phyloP scores from a whole-genome alignment of 2,113 vertebrate genomes.

The Zingel zingel region DNA sequence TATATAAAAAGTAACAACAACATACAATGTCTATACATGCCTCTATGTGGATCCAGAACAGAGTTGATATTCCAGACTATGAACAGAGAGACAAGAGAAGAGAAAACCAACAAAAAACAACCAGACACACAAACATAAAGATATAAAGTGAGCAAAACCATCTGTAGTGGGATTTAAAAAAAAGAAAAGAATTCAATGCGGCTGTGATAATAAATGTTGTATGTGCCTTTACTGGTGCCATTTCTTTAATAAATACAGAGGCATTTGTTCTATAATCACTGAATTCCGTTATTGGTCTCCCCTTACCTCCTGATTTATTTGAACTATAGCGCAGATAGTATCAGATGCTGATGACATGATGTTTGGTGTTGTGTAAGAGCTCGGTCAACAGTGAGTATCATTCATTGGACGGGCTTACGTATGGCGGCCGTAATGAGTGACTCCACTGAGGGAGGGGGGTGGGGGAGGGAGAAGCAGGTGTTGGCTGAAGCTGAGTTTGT shows the following conservation, averaged over 20 bases:
- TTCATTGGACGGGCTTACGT: slow-evolving; percentile 60
- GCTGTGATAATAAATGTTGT: neutral
- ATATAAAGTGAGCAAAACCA: neutral
- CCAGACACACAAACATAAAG: neutral
- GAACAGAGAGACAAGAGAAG: neutral
- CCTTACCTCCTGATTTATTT: neutral
- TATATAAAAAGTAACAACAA: neutral
- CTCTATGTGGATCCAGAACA: neutral
- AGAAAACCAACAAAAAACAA: neutral
- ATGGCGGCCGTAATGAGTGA: slow-evolving; percentile 43
- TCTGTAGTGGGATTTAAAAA: neutral
- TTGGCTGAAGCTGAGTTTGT: slow-evolving; percentile 53
- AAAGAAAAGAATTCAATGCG: neutral
- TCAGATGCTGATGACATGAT: slow-evolving; percentile 70
- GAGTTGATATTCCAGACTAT: neutral
- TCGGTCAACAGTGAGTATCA: slow-evolving; percentile 64
- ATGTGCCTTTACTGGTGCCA: neutral
- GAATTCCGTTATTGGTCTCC: neutral
- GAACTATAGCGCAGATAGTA: slow-evolving; percentile 35
- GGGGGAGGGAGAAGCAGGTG: slow-evolving; percentile 58
- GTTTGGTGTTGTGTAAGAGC: slow-evolving; percentile 54
- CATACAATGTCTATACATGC: neutral
- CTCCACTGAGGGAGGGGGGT: slow-evolving; percentile 35
- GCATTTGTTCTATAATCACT: neutral
- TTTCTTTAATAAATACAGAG: neutral